Base-by-base conservation (phyloP, 1,140 invertebrate species). In the Lepidostoma basale region DNA sequence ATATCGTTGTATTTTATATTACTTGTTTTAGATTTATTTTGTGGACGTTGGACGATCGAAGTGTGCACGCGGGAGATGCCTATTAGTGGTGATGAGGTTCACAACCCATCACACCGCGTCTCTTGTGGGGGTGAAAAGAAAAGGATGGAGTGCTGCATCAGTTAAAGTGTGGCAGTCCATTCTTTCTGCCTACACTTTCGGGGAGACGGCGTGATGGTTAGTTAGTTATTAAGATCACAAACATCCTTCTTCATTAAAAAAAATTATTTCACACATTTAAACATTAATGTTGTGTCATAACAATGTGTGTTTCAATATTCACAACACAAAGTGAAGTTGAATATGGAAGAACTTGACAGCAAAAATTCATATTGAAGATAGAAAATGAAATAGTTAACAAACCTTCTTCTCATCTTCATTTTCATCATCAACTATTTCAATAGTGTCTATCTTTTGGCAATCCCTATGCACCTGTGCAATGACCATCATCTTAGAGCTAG, bases 381-480 rank as follows among this genome's bases (percentile, higher is more conserved):
- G n/a, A n/a, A 49, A 25, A 22, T 22, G 12, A 49, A 49, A 10
- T n/a, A 16, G 28, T 39, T 33, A 33, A 33, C 5, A 33, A 6
- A 60, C 56, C 39, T 60, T 60, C 16, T 60, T 42, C 14, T 60
- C 56, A n/a, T 60, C 8, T 60, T 60, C 56, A 23, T 23, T 59
- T 23, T 59, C 56, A 26, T 60, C 39, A 25, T 42, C 56, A 14
- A 42, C 30, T n/a, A 60, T 56, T 56, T 56, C n/a, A 42, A 60
- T 60, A 40, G n/a, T 60, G 14, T 60, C 36, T 40, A 42, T 39
- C 25, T 49, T 44, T 36, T 23, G 20, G n/a, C 14, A 49, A 20
- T 67, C 54, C 42, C 64, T 36, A 23, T 67, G 64, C 0, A 67
- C 54, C 42, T 67, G 64, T 16, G 64, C 52, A 1, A 67, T 54